A percentile compares a stretch with the other conserved stretches of the same genome.
phyloP scores from a whole-genome alignment of 1,140 invertebrate species.

The Epicauta chinensis region DNA sequence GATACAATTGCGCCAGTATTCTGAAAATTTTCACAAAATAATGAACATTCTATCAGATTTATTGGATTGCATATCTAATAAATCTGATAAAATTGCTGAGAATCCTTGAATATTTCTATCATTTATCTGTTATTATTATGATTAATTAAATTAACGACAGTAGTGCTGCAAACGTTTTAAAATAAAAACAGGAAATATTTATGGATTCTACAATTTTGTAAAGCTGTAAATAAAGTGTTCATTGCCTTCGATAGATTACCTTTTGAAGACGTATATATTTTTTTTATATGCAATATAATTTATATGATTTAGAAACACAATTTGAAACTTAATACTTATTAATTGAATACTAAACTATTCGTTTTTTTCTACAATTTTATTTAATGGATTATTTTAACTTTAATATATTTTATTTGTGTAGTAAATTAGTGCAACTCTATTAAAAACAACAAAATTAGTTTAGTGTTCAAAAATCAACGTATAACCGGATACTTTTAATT shows the following conservation, averaged over 20 bases:
- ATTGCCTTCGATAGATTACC: not conserved
- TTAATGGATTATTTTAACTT: constrained; percentile 12
- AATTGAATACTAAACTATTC: constrained; percentile 12
- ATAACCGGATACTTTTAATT: constrained; percentile 10
- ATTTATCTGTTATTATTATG: too few species aligned
- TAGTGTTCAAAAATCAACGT: constrained; percentile 9
- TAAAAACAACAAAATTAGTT: constrained; percentile 9
- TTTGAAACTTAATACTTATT: not conserved
- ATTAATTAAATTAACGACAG: too few species aligned
- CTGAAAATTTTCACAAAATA: constrained; percentile 13
- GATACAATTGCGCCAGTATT: constrained; percentile 23
- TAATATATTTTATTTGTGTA: constrained; percentile 14
- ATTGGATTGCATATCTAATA: too few species aligned
- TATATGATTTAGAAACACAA: too few species aligned
- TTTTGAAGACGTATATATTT: not conserved
- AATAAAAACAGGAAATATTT: not conserved
- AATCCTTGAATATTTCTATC: too few species aligned
- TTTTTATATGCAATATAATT: constrained; percentile 14
- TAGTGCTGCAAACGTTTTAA: too few species aligned
- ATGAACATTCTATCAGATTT: too few species aligned
- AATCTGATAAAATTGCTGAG: too few species aligned
- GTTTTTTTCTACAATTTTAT: constrained; percentile 1
- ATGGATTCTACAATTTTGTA: constrained; percentile 11
- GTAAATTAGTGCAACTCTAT: constrained; percentile 15
- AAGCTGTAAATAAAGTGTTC: constrained; percentile 14